Base-by-base conservation (phyloP, 2,888 invertebrate genomes). In the Lasius platythorax region DNA sequence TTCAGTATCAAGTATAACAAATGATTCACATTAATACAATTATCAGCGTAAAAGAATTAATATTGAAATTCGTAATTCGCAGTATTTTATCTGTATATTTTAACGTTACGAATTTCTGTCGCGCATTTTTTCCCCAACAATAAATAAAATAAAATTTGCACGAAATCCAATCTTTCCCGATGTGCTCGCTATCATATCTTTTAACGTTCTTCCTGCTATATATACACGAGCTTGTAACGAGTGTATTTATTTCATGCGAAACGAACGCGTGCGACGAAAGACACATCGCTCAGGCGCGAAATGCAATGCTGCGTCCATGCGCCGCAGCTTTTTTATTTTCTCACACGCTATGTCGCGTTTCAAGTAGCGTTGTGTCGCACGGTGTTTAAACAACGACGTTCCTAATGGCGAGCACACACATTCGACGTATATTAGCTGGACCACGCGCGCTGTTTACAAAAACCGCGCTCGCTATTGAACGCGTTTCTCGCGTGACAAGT, bases 291-390 rank as follows among this genome's bases (percentile, higher is more conserved):
- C 37, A 28, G 46, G 43, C 58, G 78, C 43, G 68, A 76, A 72
- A 79, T 61, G 79, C 43, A 46, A 79, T 46, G 43, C 33, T 33
- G n/a, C 37, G 46, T 46, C 33, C 75, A 33, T 66, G 30, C 76
- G 28, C 67, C 53, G 56, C 23, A 43, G 5, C 0, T 23, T 81
- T 81, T 81, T 72, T 81, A 63, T 81, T 72, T 72, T 33, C 72
- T 37, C 46, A 28, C 79, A 79, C 46, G 58, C 61, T 18, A 72
- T 46, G 72, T 79, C 46, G 72, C 23, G 61, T 79, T 79, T 79
- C 73, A 79, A 79, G 79, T 79, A 72, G 58, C 72, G 72, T 61
- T 46, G 72, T 72, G 72, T 81, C 46, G 79, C 61, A 53, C 46
- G 61, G 61, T 72, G 61, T 81, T 81, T 81, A 81, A 81, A 81